Evolutionary conservation across 2,797 vertebrate species (phyloP).

Genomic region (Pangasius larnaudii): DNA sequence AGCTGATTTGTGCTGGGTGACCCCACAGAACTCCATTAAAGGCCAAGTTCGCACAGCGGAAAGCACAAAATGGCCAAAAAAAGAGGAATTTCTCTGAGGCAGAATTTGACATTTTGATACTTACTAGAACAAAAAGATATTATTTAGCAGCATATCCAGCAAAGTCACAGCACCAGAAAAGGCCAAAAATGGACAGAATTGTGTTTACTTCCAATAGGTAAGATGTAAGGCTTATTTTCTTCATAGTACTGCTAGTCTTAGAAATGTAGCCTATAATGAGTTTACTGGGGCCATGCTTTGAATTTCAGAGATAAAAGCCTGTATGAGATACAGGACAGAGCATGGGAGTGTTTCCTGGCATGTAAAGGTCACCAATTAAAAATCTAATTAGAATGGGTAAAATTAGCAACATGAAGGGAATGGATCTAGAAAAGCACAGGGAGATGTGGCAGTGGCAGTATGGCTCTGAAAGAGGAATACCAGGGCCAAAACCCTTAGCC

Average conservation of each 20-base stretch:
- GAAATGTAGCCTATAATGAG: neutral
- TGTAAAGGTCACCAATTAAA: constrained; percentile 81
- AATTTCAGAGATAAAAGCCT: constrained; percentile 44
- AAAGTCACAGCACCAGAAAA: neutral
- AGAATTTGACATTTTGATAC: neutral
- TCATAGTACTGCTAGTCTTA: constrained; percentile 9
- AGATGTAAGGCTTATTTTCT: neutral
- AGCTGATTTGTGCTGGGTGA: neutral
- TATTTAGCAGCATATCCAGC: neutral
- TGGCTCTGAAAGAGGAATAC: constrained; percentile 58
- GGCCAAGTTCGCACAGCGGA: neutral
- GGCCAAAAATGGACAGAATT: neutral
- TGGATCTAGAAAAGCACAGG: constrained; percentile 60
- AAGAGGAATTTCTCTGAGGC: neutral
- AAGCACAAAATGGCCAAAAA: neutral
- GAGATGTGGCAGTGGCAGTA: constrained; percentile 8
- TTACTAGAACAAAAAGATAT: neutral
- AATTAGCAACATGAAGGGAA: constrained; percentile 74
- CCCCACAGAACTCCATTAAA: neutral
- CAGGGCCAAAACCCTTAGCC: constrained; percentile 26
- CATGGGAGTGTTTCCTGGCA: constrained; percentile 59
- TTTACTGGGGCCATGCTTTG: neutral
- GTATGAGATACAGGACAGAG: constrained; percentile 11
- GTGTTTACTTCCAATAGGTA: neutral
- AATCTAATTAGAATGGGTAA: constrained; percentile 79